phyloP scores from a whole-genome alignment of 2,888 invertebrate species.

The Melanostoma scalare region DNA sequence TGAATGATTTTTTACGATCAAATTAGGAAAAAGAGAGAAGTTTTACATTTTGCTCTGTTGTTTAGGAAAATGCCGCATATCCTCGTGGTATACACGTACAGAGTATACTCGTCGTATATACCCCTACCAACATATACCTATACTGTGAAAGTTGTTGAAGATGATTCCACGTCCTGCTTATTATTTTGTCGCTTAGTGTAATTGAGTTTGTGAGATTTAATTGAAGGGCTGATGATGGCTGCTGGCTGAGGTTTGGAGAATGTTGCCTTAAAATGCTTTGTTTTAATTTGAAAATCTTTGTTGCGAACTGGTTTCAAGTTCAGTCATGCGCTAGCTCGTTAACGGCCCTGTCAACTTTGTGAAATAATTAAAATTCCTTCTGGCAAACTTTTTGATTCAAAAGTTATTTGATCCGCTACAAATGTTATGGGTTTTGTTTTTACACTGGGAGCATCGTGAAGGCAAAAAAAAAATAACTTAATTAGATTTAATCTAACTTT shows the following conservation, averaged over 20 bases:
- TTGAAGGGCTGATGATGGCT: conserved; percentile 37
- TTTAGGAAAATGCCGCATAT: conserved; percentile 2
- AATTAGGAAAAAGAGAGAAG: conserved; percentile 60
- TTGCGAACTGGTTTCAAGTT: conserved; percentile 25
- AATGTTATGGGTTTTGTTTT: too few species aligned
- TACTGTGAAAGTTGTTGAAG: conserved; percentile 46
- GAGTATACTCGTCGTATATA: too few species aligned
- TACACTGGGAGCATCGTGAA: too few species aligned
- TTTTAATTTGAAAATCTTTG: conserved; percentile 35
- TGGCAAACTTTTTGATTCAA: too few species aligned
- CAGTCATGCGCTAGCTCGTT: conserved; percentile 20
- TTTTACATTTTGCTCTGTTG: conserved; percentile 23
- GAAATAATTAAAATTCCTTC: conserved; percentile 30
- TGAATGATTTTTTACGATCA: conserved; percentile 72
- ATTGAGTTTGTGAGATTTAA: conserved; percentile 68
- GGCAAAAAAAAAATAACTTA: too few species aligned
- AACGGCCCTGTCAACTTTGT: conserved; percentile 24
- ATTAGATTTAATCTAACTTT: too few species aligned
- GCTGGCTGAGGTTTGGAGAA: neutral
- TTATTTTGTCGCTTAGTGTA: conserved; percentile 69
- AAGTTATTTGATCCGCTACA: too few species aligned
- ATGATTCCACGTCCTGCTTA: conserved; percentile 64
- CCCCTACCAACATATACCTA: conserved; percentile 1
- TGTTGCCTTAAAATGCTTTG: conserved; percentile 18
- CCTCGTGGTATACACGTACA: neutral